A percentile compares a stretch with the other conserved stretches of the same genome.
phyloP scores from a whole-genome alignment of 2,113 vertebrate species.

The Craseonycteris thonglongyai region DNA sequence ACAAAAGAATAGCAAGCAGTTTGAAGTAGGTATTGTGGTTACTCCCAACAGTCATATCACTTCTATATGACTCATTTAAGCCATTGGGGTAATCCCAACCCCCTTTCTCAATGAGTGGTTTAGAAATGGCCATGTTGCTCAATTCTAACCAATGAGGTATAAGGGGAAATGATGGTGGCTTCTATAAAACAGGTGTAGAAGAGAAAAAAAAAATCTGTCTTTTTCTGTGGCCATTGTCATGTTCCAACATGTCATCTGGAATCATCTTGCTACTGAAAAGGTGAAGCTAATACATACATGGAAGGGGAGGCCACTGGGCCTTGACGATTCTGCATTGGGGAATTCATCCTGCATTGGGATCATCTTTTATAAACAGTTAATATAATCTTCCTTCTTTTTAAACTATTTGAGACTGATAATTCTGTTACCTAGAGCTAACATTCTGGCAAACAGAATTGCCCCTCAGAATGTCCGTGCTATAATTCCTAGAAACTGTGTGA shows the following conservation, averaged over 20 bases:
- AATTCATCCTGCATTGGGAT: not conserved
- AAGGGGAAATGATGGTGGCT: not conserved
- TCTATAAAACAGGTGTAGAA: not conserved
- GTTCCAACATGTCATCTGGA: not conserved
- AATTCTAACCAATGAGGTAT: not conserved
- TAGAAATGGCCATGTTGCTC: not conserved
- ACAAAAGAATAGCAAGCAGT: not conserved
- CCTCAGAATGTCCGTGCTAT: not conserved
- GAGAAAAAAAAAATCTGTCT: not conserved
- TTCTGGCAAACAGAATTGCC: not conserved
- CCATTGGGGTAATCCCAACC: not conserved
- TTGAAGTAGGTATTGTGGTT: not conserved
- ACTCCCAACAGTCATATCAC: not conserved
- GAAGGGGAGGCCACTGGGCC: not conserved
- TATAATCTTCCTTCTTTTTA: not conserved
- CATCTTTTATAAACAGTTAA: not conserved
- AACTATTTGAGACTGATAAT: not conserved
- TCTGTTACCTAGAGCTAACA: not conserved
- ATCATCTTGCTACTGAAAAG: not conserved
- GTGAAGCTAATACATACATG: accelerated
- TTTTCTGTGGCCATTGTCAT: not conserved
- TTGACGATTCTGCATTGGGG: not conserved
- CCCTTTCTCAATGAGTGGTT: not conserved
- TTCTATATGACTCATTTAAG: not conserved
- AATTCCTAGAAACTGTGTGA: not conserved